Evolutionary conservation across 1,140 invertebrate species (phyloP).

Genomic region (Dendroctonus valens): DNA sequence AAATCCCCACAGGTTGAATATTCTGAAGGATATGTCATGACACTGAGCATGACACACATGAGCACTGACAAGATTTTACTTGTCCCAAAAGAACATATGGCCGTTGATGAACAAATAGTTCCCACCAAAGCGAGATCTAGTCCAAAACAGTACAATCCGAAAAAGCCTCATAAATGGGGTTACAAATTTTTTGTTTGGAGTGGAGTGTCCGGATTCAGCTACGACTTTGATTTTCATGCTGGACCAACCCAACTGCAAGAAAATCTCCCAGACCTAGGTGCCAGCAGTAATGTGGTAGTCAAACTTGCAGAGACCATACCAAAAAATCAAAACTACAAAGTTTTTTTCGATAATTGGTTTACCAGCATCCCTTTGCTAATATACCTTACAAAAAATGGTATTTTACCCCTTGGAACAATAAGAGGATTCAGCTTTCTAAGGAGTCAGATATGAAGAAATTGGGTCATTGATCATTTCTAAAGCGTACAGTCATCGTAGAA

Average conservation of each 20-base stretch:
- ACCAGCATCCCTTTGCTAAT: slow-evolving; percentile 43
- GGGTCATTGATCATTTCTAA: slow-evolving; percentile 32
- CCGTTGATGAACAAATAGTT: slow-evolving; percentile 49
- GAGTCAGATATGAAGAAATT: slow-evolving; percentile 48
- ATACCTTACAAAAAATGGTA: slow-evolving; percentile 44
- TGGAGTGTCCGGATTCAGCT: slow-evolving; percentile 46
- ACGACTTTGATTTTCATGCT: no score
- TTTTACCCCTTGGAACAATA: slow-evolving; percentile 48
- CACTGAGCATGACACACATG: no score
- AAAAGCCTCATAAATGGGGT: slow-evolving; percentile 52
- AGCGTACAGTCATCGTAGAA: slow-evolving; percentile 40
- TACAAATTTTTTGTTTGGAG: slow-evolving; percentile 50
- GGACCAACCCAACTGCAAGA: slow-evolving; percentile 31
- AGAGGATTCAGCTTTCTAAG: slow-evolving; percentile 46
- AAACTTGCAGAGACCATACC: slow-evolving; percentile 44
- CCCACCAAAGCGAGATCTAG: slow-evolving; percentile 45
- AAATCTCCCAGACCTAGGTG: slow-evolving; percentile 46
- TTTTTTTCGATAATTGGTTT: slow-evolving; percentile 49
- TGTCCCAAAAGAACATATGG: slow-evolving; percentile 42
- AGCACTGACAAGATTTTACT: no score
- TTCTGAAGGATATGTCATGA: no score
- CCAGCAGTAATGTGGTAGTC: slow-evolving; percentile 46
- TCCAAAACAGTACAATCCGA: slow-evolving; percentile 51
- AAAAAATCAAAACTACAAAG: slow-evolving; percentile 44
- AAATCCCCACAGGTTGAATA: no score